A percentile compares a stretch with the other conserved stretches of the same genome.
Conservation (phyloP, 2,797 vertebrate species). For the Sebastes reedi region DNA sequence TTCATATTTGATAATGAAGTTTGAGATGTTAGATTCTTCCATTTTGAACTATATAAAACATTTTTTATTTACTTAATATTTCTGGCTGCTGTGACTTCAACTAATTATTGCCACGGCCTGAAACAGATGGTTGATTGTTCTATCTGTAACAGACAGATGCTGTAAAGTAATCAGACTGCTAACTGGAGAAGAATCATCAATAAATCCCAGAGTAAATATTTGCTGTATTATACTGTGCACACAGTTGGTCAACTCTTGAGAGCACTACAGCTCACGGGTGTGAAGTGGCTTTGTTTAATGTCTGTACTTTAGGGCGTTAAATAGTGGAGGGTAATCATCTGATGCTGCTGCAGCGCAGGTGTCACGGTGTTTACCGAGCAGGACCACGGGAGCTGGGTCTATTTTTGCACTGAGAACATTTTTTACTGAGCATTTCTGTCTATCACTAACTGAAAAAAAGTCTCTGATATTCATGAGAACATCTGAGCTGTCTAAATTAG, state of each 20-base stretch:
- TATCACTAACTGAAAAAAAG: not conserved
- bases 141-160: constrained; percentile 4
- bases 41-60: not conserved
- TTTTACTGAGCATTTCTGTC: not conserved
- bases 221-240: constrained; percentile 19
- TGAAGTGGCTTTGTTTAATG: constrained; percentile 4
- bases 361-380: not conserved
- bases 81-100: not conserved
- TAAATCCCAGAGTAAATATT: constrained; percentile 59
- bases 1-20: not conserved
- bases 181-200: constrained; percentile 23
- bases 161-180: constrained; percentile 37
- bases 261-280: constrained; percentile 8
- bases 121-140: constrained; percentile 51
- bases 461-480: not conserved
- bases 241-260: constrained; percentile 11
- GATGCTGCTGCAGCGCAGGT: not conserved
- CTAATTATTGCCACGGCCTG: not conserved
- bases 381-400: not conserved
- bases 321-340: not conserved
- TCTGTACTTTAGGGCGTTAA: not conserved
- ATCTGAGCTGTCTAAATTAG: not conserved
- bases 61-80: not conserved
- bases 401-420: not conserved
- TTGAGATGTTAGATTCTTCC: not conserved